These are phyloP conservation scores for Ranitomeya variabilis DNA, from an alignment of 2,113 vertebrate species.

Conservation along the genomic window DNA sequence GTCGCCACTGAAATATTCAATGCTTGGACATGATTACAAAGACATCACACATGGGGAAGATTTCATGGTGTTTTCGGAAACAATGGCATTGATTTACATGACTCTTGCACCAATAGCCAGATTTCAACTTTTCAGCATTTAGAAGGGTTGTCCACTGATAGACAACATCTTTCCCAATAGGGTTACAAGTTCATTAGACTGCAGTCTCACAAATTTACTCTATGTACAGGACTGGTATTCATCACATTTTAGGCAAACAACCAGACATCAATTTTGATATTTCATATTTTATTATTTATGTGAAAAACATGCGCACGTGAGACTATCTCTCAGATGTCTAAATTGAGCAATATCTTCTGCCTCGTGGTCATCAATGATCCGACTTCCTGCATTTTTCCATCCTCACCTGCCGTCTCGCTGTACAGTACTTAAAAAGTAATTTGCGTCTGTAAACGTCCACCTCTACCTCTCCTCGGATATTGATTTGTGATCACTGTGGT, in stretches of 20 bases:
- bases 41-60: too few relatives aligned
- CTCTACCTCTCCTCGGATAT: constrained; percentile 11
- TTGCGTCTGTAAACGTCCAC: constrained; percentile 25
- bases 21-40: too few relatives aligned
- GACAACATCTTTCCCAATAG: not conserved
- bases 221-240: not conserved
- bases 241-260: not conserved
- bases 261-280: not conserved
- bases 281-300: not conserved
- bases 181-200: not conserved
- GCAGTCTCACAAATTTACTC: not conserved
- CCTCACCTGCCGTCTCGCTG: constrained; percentile 45
- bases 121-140: not conserved
- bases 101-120: too few relatives aligned
- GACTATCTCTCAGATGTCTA: not conserved
- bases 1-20: too few relatives aligned
- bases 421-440: constrained; percentile 47
- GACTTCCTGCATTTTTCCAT: constrained; percentile 4
- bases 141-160: not conserved
- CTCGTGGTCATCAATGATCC: constrained; percentile 1
- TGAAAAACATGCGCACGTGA: not conserved
- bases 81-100: too few relatives aligned
- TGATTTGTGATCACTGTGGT: constrained; percentile 41
- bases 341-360: not conserved
- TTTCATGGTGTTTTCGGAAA: too few relatives aligned